Percentiles rank a stretch among this genome's conserved stretches.
These are phyloP conservation scores for Silvanus unidentatus DNA, from an alignment of 2,888 invertebrate species.

Conservation along the genomic window DNA sequence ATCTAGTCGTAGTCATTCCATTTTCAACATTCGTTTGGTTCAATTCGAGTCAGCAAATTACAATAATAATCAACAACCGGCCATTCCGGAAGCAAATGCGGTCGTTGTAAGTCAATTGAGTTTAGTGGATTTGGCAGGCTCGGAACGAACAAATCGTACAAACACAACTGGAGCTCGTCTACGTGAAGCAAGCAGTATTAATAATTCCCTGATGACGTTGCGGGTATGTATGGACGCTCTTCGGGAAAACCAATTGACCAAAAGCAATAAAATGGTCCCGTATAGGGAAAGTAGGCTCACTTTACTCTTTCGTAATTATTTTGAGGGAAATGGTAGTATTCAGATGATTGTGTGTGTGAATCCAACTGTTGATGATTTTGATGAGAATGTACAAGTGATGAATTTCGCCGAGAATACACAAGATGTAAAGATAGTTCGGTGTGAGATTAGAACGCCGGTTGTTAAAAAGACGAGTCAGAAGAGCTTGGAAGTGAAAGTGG, in stretches of 20 bases:
- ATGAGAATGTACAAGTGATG: conserved; percentile 89
- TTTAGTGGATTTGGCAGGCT: conserved; percentile 95
- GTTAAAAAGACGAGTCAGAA: conserved; percentile 25
- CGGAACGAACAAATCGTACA: conserved; percentile 88
- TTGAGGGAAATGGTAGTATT: conserved; percentile 94
- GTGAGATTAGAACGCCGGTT: conserved; percentile 50
- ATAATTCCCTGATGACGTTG: conserved; percentile 92
- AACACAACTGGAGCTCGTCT: conserved; percentile 67
- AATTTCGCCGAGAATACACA: conserved; percentile 96
- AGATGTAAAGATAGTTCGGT: conserved; percentile 79
- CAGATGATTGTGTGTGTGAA: conserved; percentile 96
- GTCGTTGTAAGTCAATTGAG: conserved; percentile 86
- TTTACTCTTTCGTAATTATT: conserved; percentile 93
- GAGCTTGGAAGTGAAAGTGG: conserved; percentile 18
- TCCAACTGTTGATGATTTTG: conserved; percentile 86
- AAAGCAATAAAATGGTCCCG: conserved; percentile 75
- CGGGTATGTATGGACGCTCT: conserved; percentile 86
- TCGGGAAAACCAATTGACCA: conserved; percentile 77
- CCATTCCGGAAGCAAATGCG: conserved; percentile 68
- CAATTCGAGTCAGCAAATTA: conserved; percentile 51
- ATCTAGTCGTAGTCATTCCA: conserved; percentile 94
- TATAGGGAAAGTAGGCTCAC: conserved; percentile 94
- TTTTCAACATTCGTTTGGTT: conserved; percentile 90
- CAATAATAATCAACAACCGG: conserved; percentile 58
- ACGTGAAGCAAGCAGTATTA: conserved; percentile 75